Conservation (phyloP, 2,113 vertebrate species). For the Triplophysa siluroides region DNA sequence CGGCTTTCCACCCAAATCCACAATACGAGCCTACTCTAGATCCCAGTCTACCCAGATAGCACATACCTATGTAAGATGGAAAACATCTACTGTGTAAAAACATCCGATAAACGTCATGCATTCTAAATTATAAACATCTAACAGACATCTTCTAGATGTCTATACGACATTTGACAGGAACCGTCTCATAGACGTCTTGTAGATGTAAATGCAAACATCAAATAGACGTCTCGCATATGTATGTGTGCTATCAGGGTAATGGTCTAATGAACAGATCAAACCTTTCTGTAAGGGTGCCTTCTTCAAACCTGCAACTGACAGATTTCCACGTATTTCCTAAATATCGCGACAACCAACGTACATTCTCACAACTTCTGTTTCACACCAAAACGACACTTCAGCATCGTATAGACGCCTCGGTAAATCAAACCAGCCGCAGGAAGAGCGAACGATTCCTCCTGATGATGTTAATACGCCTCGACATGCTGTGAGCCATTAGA, state of each 20-base stretch:
- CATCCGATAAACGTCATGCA: no score
- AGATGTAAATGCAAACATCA: no score
- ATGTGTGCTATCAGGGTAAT: no score
- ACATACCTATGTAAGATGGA: no score
- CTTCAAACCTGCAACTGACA: not conserved
- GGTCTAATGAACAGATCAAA: no score
- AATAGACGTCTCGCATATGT: no score
- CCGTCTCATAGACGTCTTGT: no score
- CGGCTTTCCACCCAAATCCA: conserved; percentile 41
- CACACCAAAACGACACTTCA: not conserved
- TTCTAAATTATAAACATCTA: no score
- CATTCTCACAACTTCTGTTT: not conserved
- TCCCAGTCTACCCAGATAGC: not conserved
- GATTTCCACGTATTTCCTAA: not conserved
- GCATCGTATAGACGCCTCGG: not conserved
- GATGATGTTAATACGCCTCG: conserved; percentile 29
- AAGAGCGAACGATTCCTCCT: conserved; percentile 18
- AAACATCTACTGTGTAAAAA: no score
- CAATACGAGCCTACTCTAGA: conserved; percentile 9
- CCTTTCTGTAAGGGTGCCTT: not conserved
- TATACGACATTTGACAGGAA: no score
- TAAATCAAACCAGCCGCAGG: not conserved
- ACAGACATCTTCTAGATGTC: no score
- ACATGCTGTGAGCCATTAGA: conserved; percentile 39
- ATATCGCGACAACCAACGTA: not conserved